Evolutionary conservation across 2,888 invertebrate genomes (phyloP).

Genomic region (Mechanitis mazaeus): DNA sequence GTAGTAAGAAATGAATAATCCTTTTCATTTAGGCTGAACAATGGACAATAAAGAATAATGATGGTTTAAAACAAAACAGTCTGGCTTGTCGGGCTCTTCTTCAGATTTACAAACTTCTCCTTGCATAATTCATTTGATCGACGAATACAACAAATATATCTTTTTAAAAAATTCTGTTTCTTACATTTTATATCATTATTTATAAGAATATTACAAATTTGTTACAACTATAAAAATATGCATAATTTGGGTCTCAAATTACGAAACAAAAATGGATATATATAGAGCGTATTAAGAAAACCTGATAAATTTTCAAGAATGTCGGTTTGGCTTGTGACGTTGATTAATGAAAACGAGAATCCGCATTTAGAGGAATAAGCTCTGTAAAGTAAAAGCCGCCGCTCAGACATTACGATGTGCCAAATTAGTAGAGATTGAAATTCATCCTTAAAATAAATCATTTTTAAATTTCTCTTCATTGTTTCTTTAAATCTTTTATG

Average conservation of each 20-base stretch:
- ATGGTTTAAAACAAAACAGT: constrained; percentile 68
- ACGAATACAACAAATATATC: constrained; percentile 6
- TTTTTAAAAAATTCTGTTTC: neutral
- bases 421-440: constrained; percentile 25
- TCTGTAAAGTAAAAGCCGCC: constrained; percentile 25
- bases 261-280: no score
- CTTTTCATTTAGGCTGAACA: constrained; percentile 62
- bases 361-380: constrained; percentile 21
- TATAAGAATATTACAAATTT: no score
- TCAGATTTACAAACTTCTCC: constrained; percentile 33
- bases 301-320: no score
- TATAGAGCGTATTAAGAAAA: no score
- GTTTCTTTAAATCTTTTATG: neutral
- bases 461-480: constrained; percentile 12
- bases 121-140: constrained; percentile 32
- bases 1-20: constrained; percentile 64
- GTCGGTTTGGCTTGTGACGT: constrained; percentile 16
- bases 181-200: no score
- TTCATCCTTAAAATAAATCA: constrained; percentile 20
- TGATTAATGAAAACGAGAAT: constrained; percentile 24
- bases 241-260: no score
- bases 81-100: constrained; percentile 30
- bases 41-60: constrained; percentile 70
- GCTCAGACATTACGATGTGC: constrained; percentile 24
- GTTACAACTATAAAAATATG: no score